These are phyloP conservation scores for Drymodes brunneopygia DNA, from an alignment of 2,113 vertebrate genomes.

Conservation along the genomic window DNA sequence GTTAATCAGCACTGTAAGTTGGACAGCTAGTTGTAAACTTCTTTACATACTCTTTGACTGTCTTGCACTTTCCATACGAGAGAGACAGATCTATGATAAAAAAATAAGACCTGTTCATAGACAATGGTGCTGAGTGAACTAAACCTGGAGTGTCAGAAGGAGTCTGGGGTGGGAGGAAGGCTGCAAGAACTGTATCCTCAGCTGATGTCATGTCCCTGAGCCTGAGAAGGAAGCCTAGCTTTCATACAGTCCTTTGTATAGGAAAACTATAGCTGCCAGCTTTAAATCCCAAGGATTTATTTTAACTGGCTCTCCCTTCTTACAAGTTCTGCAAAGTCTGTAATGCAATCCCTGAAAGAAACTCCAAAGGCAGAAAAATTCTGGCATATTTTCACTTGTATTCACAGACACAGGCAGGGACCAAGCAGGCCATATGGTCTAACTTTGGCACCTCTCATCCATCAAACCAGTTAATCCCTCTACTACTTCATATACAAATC, in stretches of 20 bases:
- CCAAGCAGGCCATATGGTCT: not conserved
- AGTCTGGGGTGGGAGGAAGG: not conserved
- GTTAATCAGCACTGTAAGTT: not conserved
- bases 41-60: not conserved
- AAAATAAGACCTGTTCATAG: not conserved
- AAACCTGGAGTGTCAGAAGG: not conserved
- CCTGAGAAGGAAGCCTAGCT: not conserved
- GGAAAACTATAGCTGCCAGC: not conserved
- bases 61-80: not conserved
- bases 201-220: not conserved
- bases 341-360: conserved; percentile 3
- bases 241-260: not conserved
- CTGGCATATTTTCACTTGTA: not conserved
- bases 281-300: not conserved
- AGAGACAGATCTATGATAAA: not conserved
- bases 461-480: conserved; percentile 3
- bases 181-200: not conserved
- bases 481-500: not conserved
- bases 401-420: not conserved
- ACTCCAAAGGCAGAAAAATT: not conserved
- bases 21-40: not conserved
- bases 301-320: not conserved
- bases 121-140: not conserved
- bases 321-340: not conserved
- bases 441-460: not conserved